A percentile compares a stretch with the other conserved stretches of the same genome.
phyloP scores from a whole-genome alignment of 1,140 invertebrate genomes.

The Apis cerana region DNA sequence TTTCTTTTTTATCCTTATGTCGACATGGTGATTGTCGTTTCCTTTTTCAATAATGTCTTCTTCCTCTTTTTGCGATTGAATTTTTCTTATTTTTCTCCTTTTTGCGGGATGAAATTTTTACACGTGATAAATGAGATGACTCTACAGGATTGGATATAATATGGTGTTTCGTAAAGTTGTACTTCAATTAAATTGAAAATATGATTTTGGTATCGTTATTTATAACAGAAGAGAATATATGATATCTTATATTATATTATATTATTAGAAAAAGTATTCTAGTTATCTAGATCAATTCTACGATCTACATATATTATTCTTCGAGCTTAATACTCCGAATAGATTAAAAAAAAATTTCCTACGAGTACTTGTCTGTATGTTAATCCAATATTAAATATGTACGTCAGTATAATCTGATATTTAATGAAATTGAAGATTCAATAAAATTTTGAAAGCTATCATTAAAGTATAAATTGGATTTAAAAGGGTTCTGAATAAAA shows the following conservation, averaged over 20 bases:
- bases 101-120: slow-evolving; percentile 22
- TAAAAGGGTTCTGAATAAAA: not conserved
- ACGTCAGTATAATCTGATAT: not conserved
- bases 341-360: not conserved
- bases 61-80: not conserved
- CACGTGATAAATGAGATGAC: not conserved
- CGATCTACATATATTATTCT: not conserved
- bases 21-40: not conserved
- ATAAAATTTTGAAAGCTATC: slow-evolving; percentile 11
- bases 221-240: too few relatives aligned
- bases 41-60: too few relatives aligned
- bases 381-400: not conserved
- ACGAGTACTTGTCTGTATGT: not conserved
- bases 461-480: slow-evolving; percentile 6
- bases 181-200: too few relatives aligned
- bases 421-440: not conserved
- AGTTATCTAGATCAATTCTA: not conserved
- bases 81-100: not conserved
- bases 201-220: too few relatives aligned
- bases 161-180: too few relatives aligned
- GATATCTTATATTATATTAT: too few relatives aligned
- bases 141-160: too few relatives aligned
- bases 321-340: not conserved
- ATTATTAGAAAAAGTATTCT: too few relatives aligned
- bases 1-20: not conserved